Evolutionary conservation across 2,888 invertebrate genomes (phyloP).

Genomic region (Caenorhabditis sp.): DNA sequence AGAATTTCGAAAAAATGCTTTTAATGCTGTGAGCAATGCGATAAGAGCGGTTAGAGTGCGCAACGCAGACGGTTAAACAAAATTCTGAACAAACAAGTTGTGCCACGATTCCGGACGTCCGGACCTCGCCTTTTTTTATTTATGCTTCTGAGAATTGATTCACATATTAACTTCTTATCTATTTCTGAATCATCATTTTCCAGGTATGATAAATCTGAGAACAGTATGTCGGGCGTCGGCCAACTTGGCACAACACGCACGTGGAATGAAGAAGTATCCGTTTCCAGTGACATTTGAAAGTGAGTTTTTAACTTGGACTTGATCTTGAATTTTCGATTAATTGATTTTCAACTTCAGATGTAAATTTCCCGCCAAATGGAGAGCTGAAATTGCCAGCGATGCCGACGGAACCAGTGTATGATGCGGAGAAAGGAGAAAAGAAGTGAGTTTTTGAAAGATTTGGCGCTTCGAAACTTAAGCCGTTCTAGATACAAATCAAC

Average conservation of each 20-base stretch:
- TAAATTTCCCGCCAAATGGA: conserved; percentile 80
- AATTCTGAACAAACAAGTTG: conserved; percentile 1
- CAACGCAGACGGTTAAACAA: background rate
- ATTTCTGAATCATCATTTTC: background rate
- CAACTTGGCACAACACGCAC: conserved; percentile 22
- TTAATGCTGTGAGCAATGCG: no score
- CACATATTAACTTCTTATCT: no score
- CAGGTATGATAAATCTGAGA: conserved; percentile 41
- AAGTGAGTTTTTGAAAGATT: conserved; percentile 62
- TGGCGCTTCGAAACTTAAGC: no score
- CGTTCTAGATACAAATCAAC: conserved; percentile 76
- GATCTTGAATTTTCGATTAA: background rate
- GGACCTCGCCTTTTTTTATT: background rate
- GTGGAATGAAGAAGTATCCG: conserved; percentile 75
- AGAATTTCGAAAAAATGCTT: no score
- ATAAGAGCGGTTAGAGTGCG: no score
- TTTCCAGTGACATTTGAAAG: conserved; percentile 82
- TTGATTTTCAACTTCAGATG: conserved; percentile 69
- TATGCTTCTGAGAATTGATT: background rate
- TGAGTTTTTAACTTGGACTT: conserved; percentile 47
- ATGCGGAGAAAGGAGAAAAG: conserved; percentile 76
- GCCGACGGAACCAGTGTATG: conserved; percentile 81
- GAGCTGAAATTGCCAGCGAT: conserved; percentile 77
- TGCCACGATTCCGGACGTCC: background rate
- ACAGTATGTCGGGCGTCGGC: conserved; percentile 21